phyloP scores from a whole-genome alignment of 2,113 vertebrate genomes.

The Hyaena hyaena region DNA sequence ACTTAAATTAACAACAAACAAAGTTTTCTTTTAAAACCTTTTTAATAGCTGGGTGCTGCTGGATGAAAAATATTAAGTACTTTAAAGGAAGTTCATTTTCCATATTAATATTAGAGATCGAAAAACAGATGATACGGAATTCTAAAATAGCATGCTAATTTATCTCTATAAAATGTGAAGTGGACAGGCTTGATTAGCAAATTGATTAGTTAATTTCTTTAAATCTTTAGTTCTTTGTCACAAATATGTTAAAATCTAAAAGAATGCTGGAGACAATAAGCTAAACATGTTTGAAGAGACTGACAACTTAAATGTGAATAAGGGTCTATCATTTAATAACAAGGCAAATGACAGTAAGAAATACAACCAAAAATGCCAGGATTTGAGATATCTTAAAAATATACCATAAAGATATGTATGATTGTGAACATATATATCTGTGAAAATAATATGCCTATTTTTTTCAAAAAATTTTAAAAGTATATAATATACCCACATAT shows the following conservation, averaged over 20 bases:
- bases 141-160: constrained; percentile 58
- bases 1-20: constrained; percentile 74
- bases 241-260: constrained; percentile 74
- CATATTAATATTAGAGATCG: not conserved
- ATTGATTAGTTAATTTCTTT: constrained; percentile 67
- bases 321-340: constrained; percentile 47
- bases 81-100: constrained; percentile 65
- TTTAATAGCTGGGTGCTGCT: not conserved
- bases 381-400: constrained; percentile 41
- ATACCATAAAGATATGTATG: not conserved
- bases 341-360: constrained; percentile 15
- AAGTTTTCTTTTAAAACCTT: constrained; percentile 65
- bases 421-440: not conserved
- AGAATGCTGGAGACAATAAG: constrained; percentile 60
- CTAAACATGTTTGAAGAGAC: constrained; percentile 60
- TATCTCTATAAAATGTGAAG: constrained; percentile 67
- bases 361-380: constrained; percentile 45
- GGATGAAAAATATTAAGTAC: constrained; percentile 60
- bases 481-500: not conserved
- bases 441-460: not conserved
- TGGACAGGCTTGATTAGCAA: constrained; percentile 67
- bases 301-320: constrained; percentile 71
- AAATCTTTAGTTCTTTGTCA: constrained; percentile 69
- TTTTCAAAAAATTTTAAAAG: constrained; percentile 10
- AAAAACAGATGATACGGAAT: constrained; percentile 60